A percentile compares a stretch with the other conserved stretches of the same genome.
Conservation (phyloP, 2,113 vertebrate species). For the Silurus meridionalis region DNA sequence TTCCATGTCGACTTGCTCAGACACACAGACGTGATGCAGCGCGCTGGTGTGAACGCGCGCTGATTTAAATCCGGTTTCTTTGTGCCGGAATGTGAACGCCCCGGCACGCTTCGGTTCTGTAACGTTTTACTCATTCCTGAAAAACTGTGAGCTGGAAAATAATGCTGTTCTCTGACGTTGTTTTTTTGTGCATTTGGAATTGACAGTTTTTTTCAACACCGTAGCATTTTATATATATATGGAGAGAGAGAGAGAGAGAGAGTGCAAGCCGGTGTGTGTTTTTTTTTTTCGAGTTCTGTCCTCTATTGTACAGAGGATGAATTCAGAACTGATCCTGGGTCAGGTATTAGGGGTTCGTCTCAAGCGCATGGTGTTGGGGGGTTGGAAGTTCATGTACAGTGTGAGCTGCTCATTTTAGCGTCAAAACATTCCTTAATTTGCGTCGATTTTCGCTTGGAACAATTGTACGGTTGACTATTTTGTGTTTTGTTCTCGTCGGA, state of each 20-base stretch:
- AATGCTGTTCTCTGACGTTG: not conserved
- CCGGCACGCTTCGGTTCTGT: not conserved
- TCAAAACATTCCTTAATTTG: slow-evolving; percentile 50
- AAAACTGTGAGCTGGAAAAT: not conserved
- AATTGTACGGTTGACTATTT: not conserved
- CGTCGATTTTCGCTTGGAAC: not conserved
- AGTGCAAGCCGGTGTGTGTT: not conserved
- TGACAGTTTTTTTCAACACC: not conserved
- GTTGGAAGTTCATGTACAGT: slow-evolving; percentile 24
- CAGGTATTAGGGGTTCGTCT: slow-evolving; percentile 14
- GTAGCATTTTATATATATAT: too few species aligned
- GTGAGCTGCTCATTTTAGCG: slow-evolving; percentile 33
- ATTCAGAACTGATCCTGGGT: slow-evolving; percentile 23
- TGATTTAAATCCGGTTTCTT: not conserved
- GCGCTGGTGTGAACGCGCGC: not conserved
- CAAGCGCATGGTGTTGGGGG: too few species aligned
- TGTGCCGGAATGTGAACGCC: not conserved
- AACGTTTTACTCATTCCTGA: not conserved
- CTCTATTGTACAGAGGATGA: slow-evolving; percentile 35
- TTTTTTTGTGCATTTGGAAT: not conserved
- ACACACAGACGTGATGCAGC: not conserved
- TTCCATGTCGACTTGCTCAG: not conserved
- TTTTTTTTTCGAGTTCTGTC: not conserved
- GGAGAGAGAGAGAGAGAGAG: too few species aligned
- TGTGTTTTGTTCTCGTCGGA: slow-evolving; percentile 55